Evolutionary conservation across 2,797 vertebrate genomes (phyloP).

Genomic region (Sebastes kiyomatsui): DNA sequence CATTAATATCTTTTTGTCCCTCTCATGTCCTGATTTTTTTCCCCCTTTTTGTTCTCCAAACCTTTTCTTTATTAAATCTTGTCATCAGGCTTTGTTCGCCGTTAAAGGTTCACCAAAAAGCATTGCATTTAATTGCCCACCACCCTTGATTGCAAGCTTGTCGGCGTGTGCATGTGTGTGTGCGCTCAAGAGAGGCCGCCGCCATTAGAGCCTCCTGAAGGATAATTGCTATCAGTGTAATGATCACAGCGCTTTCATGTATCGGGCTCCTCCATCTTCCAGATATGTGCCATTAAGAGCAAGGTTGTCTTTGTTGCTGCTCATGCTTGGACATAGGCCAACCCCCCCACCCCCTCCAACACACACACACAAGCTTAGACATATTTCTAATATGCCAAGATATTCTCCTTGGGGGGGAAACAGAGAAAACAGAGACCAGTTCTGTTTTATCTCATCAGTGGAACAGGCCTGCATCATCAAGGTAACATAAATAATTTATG

Average conservation of each 20-base stretch:
- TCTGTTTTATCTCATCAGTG: conserved; percentile 62
- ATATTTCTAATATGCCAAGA: conserved; percentile 68
- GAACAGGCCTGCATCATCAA: conserved; percentile 60
- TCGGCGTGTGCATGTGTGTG: conserved; percentile 18
- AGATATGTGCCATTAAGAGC: conserved; percentile 80
- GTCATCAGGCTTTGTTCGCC: conserved; percentile 74
- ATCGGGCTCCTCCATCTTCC: conserved; percentile 74
- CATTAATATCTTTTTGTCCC: conserved; percentile 71
- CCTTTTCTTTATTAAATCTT: conserved; percentile 70
- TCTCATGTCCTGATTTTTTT: conserved; percentile 43
- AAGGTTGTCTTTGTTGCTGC: conserved; percentile 79
- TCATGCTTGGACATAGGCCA: conserved; percentile 76
- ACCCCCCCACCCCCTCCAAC: neutral
- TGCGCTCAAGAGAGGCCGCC: conserved; percentile 47
- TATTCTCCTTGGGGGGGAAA: conserved; percentile 43
- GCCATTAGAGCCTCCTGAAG: conserved; percentile 79
- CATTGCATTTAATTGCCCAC: conserved; percentile 75
- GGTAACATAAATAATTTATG: conserved; percentile 66
- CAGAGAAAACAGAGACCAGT: conserved; percentile 13
- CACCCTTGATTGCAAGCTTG: conserved; percentile 74
- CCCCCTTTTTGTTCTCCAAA: conserved; percentile 45
- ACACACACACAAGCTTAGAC: conserved; percentile 44
- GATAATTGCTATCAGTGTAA: conserved; percentile 83
- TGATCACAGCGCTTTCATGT: conserved; percentile 81
- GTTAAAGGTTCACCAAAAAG: conserved; percentile 76